Evolutionary conservation across 1,140 invertebrate genomes (phyloP).

Genomic region (Cherax destructor): DNA sequence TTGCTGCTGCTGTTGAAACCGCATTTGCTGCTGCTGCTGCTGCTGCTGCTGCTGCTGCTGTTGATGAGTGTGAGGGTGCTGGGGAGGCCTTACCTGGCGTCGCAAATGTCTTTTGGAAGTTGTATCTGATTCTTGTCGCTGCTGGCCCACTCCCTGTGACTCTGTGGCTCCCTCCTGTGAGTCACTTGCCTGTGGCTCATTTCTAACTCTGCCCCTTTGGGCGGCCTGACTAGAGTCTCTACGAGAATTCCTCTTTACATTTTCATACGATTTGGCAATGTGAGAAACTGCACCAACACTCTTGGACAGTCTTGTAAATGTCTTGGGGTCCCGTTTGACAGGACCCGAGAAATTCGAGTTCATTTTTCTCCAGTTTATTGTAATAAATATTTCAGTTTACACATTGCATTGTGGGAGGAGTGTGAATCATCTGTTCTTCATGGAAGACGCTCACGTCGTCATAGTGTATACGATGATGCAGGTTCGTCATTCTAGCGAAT

Average conservation of each 20-base stretch:
- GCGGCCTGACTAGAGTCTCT: background rate
- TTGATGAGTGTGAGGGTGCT: background rate
- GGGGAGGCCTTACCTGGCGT: background rate
- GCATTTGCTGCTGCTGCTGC: background rate
- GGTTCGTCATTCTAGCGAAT: background rate
- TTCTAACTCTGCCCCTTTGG: background rate
- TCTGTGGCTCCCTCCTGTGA: background rate
- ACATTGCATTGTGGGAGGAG: background rate
- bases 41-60: slow-evolving; percentile 4
- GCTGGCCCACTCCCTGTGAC: background rate
- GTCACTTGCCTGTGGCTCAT: background rate
- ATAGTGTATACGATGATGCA: background rate
- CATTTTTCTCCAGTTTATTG: background rate
- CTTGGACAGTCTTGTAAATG: slow-evolving; percentile 37
- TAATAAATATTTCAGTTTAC: background rate
- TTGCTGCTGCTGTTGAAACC: slow-evolving; percentile 13
- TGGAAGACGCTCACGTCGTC: background rate
- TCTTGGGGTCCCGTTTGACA: slow-evolving; percentile 42
- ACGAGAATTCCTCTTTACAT: background rate
- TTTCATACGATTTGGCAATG: slow-evolving; percentile 51
- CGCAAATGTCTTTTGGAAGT: background rate
- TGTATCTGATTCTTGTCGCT: background rate
- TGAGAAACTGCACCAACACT: slow-evolving; percentile 37
- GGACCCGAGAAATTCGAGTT: background rate
- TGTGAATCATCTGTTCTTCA: background rate